These are phyloP conservation scores for Xylocampa areola DNA, from an alignment of 2,888 invertebrate species.

Conservation along the genomic window DNA sequence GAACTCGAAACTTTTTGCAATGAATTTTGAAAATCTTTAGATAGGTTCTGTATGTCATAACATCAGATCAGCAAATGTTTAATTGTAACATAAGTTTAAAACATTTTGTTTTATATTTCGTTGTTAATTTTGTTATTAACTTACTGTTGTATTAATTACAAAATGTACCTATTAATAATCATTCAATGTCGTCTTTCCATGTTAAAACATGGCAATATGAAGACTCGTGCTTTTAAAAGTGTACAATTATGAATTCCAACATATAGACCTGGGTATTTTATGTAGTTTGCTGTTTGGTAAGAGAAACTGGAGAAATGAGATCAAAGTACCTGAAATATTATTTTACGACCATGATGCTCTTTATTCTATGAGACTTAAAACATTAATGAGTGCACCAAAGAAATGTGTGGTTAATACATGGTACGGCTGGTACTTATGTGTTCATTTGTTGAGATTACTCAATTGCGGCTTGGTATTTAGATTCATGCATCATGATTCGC, in stretches of 20 bases:
- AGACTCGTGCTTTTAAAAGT: conserved; percentile 14
- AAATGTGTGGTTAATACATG: conserved; percentile 23
- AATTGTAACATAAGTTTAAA: conserved; percentile 32
- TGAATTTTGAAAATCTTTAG: conserved; percentile 24
- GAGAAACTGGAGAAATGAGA: too few relatives aligned
- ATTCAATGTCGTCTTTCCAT: conserved; percentile 17
- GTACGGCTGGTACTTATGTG: conserved; percentile 59
- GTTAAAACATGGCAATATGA: conserved; percentile 12
- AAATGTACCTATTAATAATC: conserved; percentile 21
- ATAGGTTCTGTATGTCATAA: conserved; percentile 13
- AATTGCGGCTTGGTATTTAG: not conserved
- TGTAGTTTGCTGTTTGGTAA: conserved; percentile 38
- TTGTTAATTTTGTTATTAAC: conserved; percentile 55
- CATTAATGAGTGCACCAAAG: conserved; percentile 52
- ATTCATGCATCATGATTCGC: conserved; percentile 10
- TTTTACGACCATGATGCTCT: conserved; percentile 41
- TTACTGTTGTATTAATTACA: conserved; percentile 47
- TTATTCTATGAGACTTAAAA: conserved; percentile 31
- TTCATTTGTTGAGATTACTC: conserved; percentile 21
- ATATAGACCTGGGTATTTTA: conserved; percentile 35
- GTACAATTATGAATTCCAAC: conserved; percentile 34
- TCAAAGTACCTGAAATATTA: conserved; percentile 60
- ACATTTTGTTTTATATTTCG: conserved; percentile 44
- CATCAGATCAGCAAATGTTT: conserved; percentile 27
- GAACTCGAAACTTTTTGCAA: conserved; percentile 15